Base-by-base conservation (phyloP, 1,140 invertebrate species). In the Oscheius sp. region DNA sequence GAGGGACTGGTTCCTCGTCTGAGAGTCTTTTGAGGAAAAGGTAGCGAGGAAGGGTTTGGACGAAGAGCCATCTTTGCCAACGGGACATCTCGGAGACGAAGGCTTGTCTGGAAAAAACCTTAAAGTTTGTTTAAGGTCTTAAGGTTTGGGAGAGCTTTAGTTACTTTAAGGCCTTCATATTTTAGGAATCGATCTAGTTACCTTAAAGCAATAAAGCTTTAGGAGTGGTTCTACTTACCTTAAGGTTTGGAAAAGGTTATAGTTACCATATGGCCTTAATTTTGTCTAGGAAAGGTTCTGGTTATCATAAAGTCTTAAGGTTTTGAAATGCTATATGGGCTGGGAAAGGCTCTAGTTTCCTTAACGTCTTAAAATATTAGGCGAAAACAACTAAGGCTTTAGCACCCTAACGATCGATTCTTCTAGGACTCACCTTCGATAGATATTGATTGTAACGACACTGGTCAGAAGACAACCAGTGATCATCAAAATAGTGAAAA, bases 401-500 rank as follows among this genome's bases (percentile, higher is more conserved):
- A n/a, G n/a, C n/a, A n/a, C n/a, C n/a, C n/a, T n/a, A n/a, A n/a
- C n/a, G n/a, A n/a, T n/a, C n/a, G n/a, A n/a, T n/a, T n/a, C n/a
- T n/a, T n/a, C n/a, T n/a, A n/a, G n/a, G 59, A 59, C 76, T 59
- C 64, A 77, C 55, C 94, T 90, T 85, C 95, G 94, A 86, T 97
- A 95, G 68, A 98, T 92, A 87, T 98, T 97, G 55, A 99, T 88
- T 36, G 98, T 95, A 76, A 97, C 91, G 74, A 99, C 95, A 29
- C 95, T 98, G 77, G 97, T 93, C 85, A 95, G 94, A 87, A 97
- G 97, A 26, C 96, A 98, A 58, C 97, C 88, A 38, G 95, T 97
- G 68, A 99, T 95, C 71, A 99, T 90, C 82, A 99, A 96, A 94
- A 99, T 97, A 64, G 97, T 97, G 85, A 99, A 99, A 83, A 99